These are phyloP conservation scores for Elegia similella DNA, from an alignment of 2,888 invertebrate species.

Conservation along the genomic window DNA sequence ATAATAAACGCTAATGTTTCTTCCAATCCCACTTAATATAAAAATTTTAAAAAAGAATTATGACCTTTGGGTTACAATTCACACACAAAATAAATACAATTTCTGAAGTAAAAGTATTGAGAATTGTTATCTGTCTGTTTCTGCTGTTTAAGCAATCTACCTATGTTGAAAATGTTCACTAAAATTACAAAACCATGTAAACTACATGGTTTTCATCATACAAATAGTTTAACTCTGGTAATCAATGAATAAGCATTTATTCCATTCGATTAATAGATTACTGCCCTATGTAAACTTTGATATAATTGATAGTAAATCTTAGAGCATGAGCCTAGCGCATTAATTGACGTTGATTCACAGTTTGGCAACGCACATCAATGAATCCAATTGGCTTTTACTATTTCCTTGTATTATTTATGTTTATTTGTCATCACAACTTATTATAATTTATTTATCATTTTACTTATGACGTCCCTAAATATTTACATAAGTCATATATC, in stretches of 20 bases:
- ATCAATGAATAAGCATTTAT: neutral
- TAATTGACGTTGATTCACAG: slow-evolving; percentile 1
- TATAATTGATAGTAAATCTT: neutral
- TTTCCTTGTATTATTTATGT: neutral
- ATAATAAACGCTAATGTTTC: too few relatives aligned
- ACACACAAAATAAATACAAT: too few relatives aligned
- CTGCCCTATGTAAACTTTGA: neutral
- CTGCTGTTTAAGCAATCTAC: too few relatives aligned
- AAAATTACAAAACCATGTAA: too few relatives aligned
- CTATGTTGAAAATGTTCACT: too few relatives aligned
- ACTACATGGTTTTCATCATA: neutral
- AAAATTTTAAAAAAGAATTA: too few relatives aligned
- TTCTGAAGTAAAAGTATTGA: too few relatives aligned
- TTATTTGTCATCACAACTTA: neutral
- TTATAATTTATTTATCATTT: neutral
- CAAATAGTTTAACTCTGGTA: neutral
- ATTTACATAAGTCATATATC: too few relatives aligned
- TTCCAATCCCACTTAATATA: too few relatives aligned
- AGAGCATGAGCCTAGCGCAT: neutral
- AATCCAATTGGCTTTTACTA: slow-evolving; percentile 8
- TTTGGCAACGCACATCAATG: slow-evolving; percentile 15
- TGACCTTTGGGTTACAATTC: too few relatives aligned
- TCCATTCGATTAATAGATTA: neutral
- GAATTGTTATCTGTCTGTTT: too few relatives aligned
- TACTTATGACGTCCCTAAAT: too few relatives aligned